Evolutionary conservation across 2,888 invertebrate genomes (phyloP).

Genomic region (Tipula helvola): DNA sequence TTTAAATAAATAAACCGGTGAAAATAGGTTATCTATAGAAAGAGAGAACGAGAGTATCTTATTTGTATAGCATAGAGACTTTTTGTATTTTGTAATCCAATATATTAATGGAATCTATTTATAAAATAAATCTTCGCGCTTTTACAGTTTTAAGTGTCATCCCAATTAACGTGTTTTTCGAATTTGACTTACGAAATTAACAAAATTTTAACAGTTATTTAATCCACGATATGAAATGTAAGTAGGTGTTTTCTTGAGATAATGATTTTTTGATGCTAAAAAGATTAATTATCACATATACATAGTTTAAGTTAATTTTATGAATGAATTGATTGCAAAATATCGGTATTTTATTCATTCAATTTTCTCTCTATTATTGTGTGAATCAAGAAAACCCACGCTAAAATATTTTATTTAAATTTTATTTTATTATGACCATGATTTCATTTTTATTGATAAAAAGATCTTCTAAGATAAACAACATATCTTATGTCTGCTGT

Average conservation of each 20-base stretch:
- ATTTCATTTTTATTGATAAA: neutral
- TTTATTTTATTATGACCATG: neutral
- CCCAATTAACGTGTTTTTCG: neutral
- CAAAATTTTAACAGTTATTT: neutral
- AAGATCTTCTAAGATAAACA: neutral
- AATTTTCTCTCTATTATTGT: neutral
- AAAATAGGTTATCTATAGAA: neutral
- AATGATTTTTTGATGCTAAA: neutral
- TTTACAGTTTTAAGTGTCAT: neutral
- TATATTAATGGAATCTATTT: neutral
- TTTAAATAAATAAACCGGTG: neutral
- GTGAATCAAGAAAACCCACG: neutral
- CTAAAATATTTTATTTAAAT: neutral
- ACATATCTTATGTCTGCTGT: neutral
- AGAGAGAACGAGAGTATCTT: neutral
- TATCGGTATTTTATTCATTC: neutral
- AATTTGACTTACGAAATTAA: neutral
- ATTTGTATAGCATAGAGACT: neutral
- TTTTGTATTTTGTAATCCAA: neutral
- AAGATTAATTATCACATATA: neutral
- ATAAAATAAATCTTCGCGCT: neutral
- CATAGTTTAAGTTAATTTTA: neutral
- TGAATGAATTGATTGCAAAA: slow-evolving; percentile 4
- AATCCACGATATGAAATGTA: neutral
- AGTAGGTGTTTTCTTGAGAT: neutral